phyloP scores from a whole-genome alignment of 2,888 invertebrate genomes.

The Tipula confusa region DNA sequence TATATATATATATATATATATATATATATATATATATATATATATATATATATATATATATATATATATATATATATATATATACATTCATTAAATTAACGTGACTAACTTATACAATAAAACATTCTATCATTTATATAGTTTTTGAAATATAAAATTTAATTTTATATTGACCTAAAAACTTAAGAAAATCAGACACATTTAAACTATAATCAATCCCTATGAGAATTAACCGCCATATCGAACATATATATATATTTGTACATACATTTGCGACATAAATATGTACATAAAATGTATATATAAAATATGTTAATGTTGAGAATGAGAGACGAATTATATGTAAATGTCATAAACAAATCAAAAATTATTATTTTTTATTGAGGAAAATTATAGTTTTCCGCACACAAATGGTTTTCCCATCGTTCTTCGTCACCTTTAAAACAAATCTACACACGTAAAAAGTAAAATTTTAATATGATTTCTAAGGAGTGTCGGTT shows the following conservation, averaged over 20 bases:
- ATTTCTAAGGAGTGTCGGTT: neutral
- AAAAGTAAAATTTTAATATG: neutral
- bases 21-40: neutral
- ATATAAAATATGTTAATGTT: neutral
- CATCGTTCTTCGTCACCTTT: neutral
- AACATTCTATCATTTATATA: no score
- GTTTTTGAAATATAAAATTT: neutral
- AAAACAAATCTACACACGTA: neutral
- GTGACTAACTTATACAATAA: neutral
- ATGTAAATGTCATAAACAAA: slow-evolving; percentile 12
- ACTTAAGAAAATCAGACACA: neutral
- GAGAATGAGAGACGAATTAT: neutral
- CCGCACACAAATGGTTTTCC: neutral
- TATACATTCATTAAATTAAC: neutral
- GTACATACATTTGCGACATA: no score
- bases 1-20: neutral
- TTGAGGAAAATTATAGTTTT: neutral
- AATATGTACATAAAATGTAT: no score
- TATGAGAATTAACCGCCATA: neutral
- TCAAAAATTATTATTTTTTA: neutral
- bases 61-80: neutral
- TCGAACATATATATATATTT: neutral
- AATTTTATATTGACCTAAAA: neutral
- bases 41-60: neutral
- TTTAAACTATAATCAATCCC: neutral